These are phyloP conservation scores for Eurois occulta DNA, from an alignment of 2,888 invertebrate genomes.

Conservation along the genomic window DNA sequence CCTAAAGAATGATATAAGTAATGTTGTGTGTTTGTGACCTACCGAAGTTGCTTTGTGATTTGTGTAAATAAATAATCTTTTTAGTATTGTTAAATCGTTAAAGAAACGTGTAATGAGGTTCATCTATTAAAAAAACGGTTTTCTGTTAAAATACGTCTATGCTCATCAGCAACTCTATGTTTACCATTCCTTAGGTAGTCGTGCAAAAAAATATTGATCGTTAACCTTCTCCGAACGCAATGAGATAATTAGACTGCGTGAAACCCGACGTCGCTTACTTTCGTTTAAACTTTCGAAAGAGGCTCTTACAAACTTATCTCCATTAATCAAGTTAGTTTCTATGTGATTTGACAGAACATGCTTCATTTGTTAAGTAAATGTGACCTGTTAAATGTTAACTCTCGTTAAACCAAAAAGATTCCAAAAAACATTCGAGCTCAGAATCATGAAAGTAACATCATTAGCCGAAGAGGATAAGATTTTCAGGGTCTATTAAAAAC, in stretches of 20 bases:
- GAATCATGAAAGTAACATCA: not conserved
- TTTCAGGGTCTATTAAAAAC: not conserved
- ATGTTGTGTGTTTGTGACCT: not conserved
- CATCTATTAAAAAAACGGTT: no score
- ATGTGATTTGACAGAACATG: constrained; percentile 19
- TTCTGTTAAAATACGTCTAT: no score
- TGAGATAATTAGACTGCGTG: constrained; percentile 38
- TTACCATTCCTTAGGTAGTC: not conserved
- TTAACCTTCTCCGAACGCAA: constrained; percentile 28
- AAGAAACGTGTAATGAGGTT: no score
- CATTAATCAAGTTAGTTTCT: constrained; percentile 50
- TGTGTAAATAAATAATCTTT: not conserved
- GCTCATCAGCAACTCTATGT: no score
- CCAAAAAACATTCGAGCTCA: not conserved
- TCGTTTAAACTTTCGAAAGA: constrained; percentile 57
- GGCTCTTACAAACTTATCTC: constrained; percentile 38
- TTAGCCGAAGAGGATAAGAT: not conserved
- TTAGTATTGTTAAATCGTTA: no score
- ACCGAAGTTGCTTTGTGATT: not conserved
- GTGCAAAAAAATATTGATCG: not conserved
- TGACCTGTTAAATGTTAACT: not conserved
- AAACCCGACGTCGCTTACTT: constrained; percentile 40
- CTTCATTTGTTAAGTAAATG: constrained; percentile 9
- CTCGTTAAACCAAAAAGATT: not conserved
- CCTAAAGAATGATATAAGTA: no score